Evolutionary conservation across 2,797 vertebrate genomes (phyloP).

Genomic region (Typhlichthys eigenmanni): DNA sequence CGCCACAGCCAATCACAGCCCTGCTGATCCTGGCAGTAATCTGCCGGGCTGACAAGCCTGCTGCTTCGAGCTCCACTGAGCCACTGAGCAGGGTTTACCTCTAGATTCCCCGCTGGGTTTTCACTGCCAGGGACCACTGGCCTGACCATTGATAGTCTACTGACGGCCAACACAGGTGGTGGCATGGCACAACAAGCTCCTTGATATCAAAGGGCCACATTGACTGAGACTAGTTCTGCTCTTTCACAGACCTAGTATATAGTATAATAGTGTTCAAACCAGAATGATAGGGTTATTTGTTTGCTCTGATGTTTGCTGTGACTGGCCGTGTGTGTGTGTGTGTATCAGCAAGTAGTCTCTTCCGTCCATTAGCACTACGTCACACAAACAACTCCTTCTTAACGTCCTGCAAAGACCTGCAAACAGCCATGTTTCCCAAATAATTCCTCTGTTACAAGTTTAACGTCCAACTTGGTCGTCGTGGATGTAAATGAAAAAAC

Average conservation of each 20-base stretch:
- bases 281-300: no score
- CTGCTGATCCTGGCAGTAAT: conserved; percentile 60
- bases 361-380: no score
- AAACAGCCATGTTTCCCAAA: no score
- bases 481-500: no score
- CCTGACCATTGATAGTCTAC: conserved; percentile 16
- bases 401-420: no score
- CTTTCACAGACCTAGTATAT: no score
- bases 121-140: conserved; percentile 23
- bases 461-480: no score
- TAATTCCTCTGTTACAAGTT: no score
- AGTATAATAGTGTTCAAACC: no score
- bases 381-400: no score
- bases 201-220: conserved; percentile 13
- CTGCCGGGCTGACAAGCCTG: conserved; percentile 47
- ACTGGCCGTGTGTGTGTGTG: neutral
- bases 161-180: conserved; percentile 11
- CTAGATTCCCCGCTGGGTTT: conserved; percentile 36
- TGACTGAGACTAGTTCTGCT: neutral
- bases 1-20: conserved; percentile 42
- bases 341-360: no score
- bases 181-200: neutral
- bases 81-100: conserved; percentile 66
- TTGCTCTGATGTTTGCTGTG: no score
- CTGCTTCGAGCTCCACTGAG: conserved; percentile 40